Conservation (phyloP, 2,797 vertebrate species). For the Aotus griseimembra region DNA sequence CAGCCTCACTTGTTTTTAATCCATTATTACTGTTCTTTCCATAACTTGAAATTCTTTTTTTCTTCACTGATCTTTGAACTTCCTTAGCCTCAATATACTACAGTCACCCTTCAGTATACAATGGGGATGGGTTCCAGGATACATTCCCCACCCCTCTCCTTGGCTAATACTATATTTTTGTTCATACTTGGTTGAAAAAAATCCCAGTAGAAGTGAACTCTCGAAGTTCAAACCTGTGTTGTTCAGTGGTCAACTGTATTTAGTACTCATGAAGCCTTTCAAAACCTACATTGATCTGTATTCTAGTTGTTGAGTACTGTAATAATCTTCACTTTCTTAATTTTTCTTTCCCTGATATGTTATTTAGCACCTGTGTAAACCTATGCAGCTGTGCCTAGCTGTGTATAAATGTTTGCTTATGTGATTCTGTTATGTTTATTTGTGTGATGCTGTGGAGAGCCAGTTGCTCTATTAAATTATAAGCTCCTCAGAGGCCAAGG, state of each 20-base stretch:
- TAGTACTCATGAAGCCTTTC: not conserved
- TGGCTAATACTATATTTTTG: not conserved
- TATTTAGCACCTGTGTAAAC: constrained; percentile 75
- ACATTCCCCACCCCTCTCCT: not conserved
- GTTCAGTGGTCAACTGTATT: not conserved
- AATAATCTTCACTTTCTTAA: not conserved
- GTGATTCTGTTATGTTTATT: constrained; percentile 58
- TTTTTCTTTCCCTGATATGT: constrained; percentile 2
- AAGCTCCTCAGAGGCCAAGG: not conserved
- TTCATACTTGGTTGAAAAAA: not conserved
- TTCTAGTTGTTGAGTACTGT: not conserved
- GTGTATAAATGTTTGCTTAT: constrained; percentile 62
- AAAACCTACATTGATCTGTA: not conserved
- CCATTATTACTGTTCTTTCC: not conserved
- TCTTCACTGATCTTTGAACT: not conserved
- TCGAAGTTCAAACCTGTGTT: not conserved
- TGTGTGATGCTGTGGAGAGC: constrained; percentile 27
- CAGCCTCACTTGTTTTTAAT: not conserved
- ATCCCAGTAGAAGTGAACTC: not conserved
- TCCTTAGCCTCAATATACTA: not conserved
- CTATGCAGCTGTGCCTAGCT: constrained; percentile 65
- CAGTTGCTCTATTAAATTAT: constrained; percentile 37
- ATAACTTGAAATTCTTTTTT: not conserved
- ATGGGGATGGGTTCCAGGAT: not conserved
- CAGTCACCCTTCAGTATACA: not conserved